phyloP scores from a whole-genome alignment of 2,888 invertebrate species.

The Phrixothrix hirtus region DNA sequence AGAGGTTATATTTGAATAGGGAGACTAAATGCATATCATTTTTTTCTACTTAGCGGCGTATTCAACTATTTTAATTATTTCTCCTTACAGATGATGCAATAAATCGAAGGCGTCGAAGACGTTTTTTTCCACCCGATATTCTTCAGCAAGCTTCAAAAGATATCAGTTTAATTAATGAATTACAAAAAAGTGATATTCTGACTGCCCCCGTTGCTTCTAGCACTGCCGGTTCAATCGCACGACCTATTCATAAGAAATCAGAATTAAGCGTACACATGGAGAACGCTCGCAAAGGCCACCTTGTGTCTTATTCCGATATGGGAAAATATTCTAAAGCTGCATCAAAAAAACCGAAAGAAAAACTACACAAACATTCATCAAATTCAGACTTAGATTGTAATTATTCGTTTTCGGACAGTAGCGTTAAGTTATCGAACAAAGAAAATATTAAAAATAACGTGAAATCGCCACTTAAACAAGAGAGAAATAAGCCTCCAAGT shows the following conservation, averaged over 20 bases:
- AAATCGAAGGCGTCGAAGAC: slow-evolving; percentile 44
- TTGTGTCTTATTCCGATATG: slow-evolving; percentile 44
- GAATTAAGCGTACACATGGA: slow-evolving; percentile 55
- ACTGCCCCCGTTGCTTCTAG: slow-evolving; percentile 41
- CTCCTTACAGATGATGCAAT: slow-evolving; percentile 46
- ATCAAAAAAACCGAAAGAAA: slow-evolving; percentile 23
- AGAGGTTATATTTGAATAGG: too few species aligned
- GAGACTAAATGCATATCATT: too few species aligned
- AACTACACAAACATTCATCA: slow-evolving; percentile 12
- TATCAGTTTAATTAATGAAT: slow-evolving; percentile 30
- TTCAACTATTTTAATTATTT: too few species aligned
- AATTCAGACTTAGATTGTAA: slow-evolving; percentile 26
- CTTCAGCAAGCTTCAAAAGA: slow-evolving; percentile 40
- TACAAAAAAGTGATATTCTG: slow-evolving; percentile 38
- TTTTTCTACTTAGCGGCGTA: too few species aligned
- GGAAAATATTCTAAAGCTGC: slow-evolving; percentile 38
- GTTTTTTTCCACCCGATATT: slow-evolving; percentile 49
- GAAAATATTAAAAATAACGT: slow-evolving; percentile 36
- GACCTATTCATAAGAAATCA: slow-evolving; percentile 42
- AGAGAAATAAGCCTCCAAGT: slow-evolving; percentile 3
- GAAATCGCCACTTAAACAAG: slow-evolving; percentile 7
- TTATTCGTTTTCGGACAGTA: slow-evolving; percentile 5
- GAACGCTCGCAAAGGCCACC: slow-evolving; percentile 51
- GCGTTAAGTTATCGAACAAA: slow-evolving; percentile 34
- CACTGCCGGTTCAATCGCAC: slow-evolving; percentile 41